Evolutionary conservation across 2,888 invertebrate species (phyloP).

Genomic region (Brenthis ino): DNA sequence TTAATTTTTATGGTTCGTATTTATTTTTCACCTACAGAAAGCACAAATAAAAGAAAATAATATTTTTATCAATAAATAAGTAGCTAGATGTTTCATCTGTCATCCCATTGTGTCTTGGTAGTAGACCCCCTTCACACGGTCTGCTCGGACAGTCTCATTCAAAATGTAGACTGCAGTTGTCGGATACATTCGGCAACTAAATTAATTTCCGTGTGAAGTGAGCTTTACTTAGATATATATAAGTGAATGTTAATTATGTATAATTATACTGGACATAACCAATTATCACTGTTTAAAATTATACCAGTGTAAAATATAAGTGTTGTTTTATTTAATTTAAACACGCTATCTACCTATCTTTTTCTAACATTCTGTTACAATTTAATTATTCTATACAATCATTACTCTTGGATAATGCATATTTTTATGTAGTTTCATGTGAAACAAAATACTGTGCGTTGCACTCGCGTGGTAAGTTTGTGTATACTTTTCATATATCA

Average conservation of each 20-base stretch:
- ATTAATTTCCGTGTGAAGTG: slow-evolving; percentile 20
- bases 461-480: no score
- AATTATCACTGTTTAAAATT: slow-evolving; percentile 35
- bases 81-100: slow-evolving; percentile 26
- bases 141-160: slow-evolving; percentile 12
- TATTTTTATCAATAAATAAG: slow-evolving; percentile 20
- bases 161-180: slow-evolving; percentile 15
- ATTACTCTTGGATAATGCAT: no score
- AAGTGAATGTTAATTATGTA: slow-evolving; percentile 26
- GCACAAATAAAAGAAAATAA: slow-evolving; percentile 27
- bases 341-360: background rate
- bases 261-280: slow-evolving; percentile 23
- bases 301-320: slow-evolving; percentile 36
- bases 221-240: slow-evolving; percentile 22
- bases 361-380: no score
- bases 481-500: no score
- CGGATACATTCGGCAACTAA: no score
- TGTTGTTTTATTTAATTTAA: slow-evolving; percentile 35
- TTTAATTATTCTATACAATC: no score
- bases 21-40: slow-evolving; percentile 32
- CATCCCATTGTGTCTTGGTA: slow-evolving; percentile 25
- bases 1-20: slow-evolving; percentile 1
- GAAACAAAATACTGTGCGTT: no score
- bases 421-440: no score
- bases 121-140: slow-evolving; percentile 27